phyloP scores from a whole-genome alignment of 2,113 vertebrate species.

The Cinclus mexicanus region DNA sequence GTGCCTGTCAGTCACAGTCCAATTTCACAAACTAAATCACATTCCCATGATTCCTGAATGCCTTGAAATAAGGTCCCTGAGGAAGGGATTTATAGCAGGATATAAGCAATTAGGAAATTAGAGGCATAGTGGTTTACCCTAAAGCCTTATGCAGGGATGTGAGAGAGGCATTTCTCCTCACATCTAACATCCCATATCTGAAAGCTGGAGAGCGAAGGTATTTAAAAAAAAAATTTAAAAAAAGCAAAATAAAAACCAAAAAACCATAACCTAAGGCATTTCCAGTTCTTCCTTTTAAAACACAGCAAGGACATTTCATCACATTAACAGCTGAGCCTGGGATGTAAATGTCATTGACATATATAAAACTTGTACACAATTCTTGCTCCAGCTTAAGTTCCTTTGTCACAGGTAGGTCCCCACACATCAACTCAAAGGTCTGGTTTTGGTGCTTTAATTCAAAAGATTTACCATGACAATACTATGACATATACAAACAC shows the following conservation, averaged over 20 bases:
- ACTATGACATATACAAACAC: not conserved
- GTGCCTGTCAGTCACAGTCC: not conserved
- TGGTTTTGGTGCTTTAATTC: not conserved
- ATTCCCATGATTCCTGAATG: not conserved
- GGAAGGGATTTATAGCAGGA: not conserved
- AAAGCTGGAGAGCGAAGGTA: not conserved
- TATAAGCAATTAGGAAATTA: not conserved
- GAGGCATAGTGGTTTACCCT: not conserved
- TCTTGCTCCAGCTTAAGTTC: not conserved
- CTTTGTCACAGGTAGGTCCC: not conserved
- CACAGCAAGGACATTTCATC: not conserved
- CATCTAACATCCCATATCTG: not conserved
- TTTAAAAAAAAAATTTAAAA: not conserved
- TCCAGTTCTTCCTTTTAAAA: not conserved
- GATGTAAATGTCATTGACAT: not conserved
- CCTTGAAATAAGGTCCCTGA: not conserved
- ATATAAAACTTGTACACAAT: not conserved
- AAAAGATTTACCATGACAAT: not conserved
- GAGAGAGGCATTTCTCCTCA: not conserved
- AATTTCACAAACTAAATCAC: not conserved
- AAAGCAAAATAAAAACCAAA: fast-evolving
- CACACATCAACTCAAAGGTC: not conserved
- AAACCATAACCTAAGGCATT: not conserved
- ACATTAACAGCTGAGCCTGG: not conserved
- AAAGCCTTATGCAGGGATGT: not conserved